These are phyloP conservation scores for Cartodere bifasciata DNA, from an alignment of 2,888 invertebrate species.

Conservation along the genomic window DNA sequence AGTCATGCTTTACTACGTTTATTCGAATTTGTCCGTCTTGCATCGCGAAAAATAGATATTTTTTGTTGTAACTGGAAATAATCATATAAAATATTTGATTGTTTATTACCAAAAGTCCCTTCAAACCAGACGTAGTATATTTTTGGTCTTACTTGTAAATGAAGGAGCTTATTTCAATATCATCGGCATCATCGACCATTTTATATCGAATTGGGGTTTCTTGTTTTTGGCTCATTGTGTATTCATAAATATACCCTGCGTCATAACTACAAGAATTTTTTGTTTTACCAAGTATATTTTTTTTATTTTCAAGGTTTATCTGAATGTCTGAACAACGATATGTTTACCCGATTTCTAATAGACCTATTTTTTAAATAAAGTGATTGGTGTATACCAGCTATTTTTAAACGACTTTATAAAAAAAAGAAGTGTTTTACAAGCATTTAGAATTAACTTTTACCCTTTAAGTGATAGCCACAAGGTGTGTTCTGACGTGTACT, in stretches of 20 bases:
- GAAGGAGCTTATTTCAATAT: conserved; percentile 44
- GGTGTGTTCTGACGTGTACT: conserved; percentile 38
- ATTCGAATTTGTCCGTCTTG: conserved; percentile 47
- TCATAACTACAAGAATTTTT: conserved; percentile 36
- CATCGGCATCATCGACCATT: conserved; percentile 40
- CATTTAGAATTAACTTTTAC: conserved; percentile 6
- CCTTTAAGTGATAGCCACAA: conserved; percentile 51
- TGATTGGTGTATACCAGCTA: no score
- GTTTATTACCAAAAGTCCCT: no score
- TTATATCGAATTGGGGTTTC: conserved; percentile 34
- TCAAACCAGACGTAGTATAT: no score
- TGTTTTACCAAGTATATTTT: no score
- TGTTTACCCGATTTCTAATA: no score
- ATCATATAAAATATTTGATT: neutral
- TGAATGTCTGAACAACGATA: no score
- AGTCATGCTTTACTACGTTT: conserved; percentile 38
- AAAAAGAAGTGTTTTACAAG: no score
- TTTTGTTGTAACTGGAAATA: conserved; percentile 32
- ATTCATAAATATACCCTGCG: conserved; percentile 55
- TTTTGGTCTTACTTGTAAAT: conserved; percentile 37
- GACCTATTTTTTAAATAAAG: no score
- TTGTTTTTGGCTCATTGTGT: conserved; percentile 34
- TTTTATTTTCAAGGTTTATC: no score
- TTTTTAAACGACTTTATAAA: no score
- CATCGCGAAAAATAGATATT: conserved; percentile 47